phyloP scores from a whole-genome alignment of 2,888 invertebrate species.

The Acronicta psi region DNA sequence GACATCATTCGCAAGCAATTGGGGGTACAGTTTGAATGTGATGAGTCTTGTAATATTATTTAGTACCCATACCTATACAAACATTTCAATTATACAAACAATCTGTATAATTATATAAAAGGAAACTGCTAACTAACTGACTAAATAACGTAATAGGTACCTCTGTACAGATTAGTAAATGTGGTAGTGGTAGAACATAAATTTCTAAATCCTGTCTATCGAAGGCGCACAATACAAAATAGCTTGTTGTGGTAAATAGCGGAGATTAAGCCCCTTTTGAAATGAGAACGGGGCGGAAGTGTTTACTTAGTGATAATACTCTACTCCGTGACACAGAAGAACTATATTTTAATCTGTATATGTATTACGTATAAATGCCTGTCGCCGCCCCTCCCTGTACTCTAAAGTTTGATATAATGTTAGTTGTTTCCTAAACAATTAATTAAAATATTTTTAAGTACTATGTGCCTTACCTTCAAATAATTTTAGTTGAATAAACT shows the following conservation, averaged over 20 bases:
- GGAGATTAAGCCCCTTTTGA: slow-evolving; percentile 54
- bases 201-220: slow-evolving; percentile 47
- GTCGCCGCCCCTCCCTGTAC: no score
- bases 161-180: slow-evolving; percentile 16
- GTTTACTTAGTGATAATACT: slow-evolving; percentile 35
- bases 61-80: background rate
- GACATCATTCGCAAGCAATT: slow-evolving; percentile 91
- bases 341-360: no score
- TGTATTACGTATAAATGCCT: no score
- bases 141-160: slow-evolving; percentile 2
- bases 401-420: no score
- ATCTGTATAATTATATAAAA: no score
- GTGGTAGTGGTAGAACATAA: slow-evolving; percentile 5
- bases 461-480: no score
- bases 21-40: slow-evolving; percentile 85
- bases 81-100: no score
- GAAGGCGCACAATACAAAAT: slow-evolving; percentile 43
- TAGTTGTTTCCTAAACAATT: no score
- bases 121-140: no score
- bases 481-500: no score
- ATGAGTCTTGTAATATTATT: background rate
- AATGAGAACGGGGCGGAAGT: slow-evolving; percentile 37
- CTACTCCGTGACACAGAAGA: slow-evolving; percentile 19
- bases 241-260: slow-evolving; percentile 50
- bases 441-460: no score